Evolutionary conservation across 2,888 invertebrate genomes (phyloP), one percentile per base, ranked within the genome.

Genomic region (Scaptomyza tumidula): DNA sequence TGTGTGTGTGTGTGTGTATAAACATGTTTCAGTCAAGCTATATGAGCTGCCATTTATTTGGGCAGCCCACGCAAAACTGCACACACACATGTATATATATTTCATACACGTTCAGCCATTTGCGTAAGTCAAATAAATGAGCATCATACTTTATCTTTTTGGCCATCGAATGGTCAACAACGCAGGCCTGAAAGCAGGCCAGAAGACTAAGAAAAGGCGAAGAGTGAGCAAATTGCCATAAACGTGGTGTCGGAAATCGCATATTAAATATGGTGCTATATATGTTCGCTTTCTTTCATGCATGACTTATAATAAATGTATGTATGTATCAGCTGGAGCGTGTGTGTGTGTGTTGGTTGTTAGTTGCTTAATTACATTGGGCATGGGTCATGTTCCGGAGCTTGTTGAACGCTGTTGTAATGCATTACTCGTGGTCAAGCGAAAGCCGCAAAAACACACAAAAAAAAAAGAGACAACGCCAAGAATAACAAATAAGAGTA

Each of bases 81-180:
- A 46, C 44, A 48, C n/a, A 31, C 24, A 41, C 31, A 31, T 41
- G 24, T n/a, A 3, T 24, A 11, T 1, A 41, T 9, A 29, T 6
- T 13, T 9, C 2, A 59, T 13, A 24, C 35, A 48, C 37, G 19
- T 13, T 33, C 39, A 60, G 45, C 73, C 79, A 76, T 86, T 83
- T 86, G 74, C 79, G 84, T 86, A 86, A 86, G 83, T 83, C 86
- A 86, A 86, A 83, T 86, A 83, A 83, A 83, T 86, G 83, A 83
- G 70, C 84, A 74, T 68, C 70, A 83, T 72, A 70, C 86, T 74
- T 78, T 71, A 71, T 71, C 71, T 74, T 65, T 72, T 62, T 19
- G 54, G 43, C 50, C 74, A 76, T 79, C 80, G 77, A 77, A 65
- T 61, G 79, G 71, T 61, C 73, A 68, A 55, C 73, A 31, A 59